Evolutionary conservation across 1,140 invertebrate genomes (phyloP).

Genomic region (Chymomyza costata): DNA sequence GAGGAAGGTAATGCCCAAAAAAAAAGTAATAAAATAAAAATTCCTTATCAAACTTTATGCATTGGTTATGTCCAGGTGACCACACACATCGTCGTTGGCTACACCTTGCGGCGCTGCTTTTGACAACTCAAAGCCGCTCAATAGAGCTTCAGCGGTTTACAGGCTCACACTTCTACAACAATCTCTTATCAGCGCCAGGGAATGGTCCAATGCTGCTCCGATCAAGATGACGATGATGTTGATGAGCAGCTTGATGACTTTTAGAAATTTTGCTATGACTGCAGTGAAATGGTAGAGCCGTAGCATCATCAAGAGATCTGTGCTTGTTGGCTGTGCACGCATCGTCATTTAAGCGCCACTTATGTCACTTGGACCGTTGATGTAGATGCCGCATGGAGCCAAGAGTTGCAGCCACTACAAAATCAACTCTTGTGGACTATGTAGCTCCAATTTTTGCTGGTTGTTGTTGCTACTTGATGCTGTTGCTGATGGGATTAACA

Average conservation of each 20-base stretch:
- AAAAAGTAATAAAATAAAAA: slow-evolving; percentile 30
- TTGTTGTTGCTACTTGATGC: slow-evolving; percentile 64
- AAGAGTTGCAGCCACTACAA: slow-evolving; percentile 39
- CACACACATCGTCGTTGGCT: slow-evolving; percentile 43
- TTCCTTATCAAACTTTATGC: slow-evolving; percentile 55
- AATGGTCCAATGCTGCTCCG: not conserved
- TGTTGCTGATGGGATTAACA: slow-evolving; percentile 71
- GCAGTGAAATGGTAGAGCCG: slow-evolving; percentile 30
- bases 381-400: slow-evolving; percentile 53
- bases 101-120: slow-evolving; percentile 59
- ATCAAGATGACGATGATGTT: slow-evolving; percentile 1
- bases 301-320: too few species aligned
- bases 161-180: slow-evolving; percentile 48
- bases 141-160: slow-evolving; percentile 1
- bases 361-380: slow-evolving; percentile 74
- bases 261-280: slow-evolving; percentile 44
- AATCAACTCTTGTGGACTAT: slow-evolving; percentile 26
- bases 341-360: slow-evolving; percentile 74
- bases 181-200: slow-evolving; percentile 54
- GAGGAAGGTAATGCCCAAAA: slow-evolving; percentile 13
- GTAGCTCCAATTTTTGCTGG: slow-evolving; percentile 57
- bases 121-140: slow-evolving; percentile 45
- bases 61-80: too few species aligned
- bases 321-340: slow-evolving; percentile 67
- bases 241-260: slow-evolving; percentile 41